Evolutionary conservation across 2,113 vertebrate genomes (phyloP), one percentile per base, ranked within the genome.

Genomic region (Ascaphus truei): DNA sequence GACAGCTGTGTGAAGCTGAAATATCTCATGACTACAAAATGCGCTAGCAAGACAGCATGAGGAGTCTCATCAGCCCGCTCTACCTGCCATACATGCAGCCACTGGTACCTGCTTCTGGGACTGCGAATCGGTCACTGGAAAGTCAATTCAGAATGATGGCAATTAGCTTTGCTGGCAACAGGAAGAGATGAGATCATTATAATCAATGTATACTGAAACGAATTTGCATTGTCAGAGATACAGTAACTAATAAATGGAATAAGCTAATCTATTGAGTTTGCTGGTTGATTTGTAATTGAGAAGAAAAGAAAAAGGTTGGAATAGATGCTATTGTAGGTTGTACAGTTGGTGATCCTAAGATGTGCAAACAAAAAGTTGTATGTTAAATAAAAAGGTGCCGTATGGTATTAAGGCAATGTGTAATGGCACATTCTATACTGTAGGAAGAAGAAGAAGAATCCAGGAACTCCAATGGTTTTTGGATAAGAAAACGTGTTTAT

Each of bases 1-100:
- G 97, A 69, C 97, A 99, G 86, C 91, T 98, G 41, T 96, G 95
- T 62, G 97, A 98, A 86, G 92, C 92, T 22, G 95, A 95, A 43
- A 92, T 98, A 77, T 89, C 91, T 78, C 96, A 98, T 41, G 95
- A 98, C 89, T 99, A 98, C 86, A 98, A 95, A 85, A 99, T 99
- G 97, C 95, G 94, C 67, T 99, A 96, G 43, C 80, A 79, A 22
- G 53, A 34, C 20, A 16, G 27, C 20, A 5, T n/a, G 18, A 18
- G 34, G 20, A 3, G 30, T 16, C 43, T 39, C 45, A 52, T 73
- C 68, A 68, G 76, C 78, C 73, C 64, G 36, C 55, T 59, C 56
- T 52, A 80, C 72, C 80, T 79, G 81, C 76, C 39, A 76, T 77
- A 67, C 76, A 80, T 74, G 81, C 75, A 80, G 62, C 71, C 47